Evolutionary conservation across 2,113 vertebrate species (phyloP).

Genomic region (Thunnus thynnus): DNA sequence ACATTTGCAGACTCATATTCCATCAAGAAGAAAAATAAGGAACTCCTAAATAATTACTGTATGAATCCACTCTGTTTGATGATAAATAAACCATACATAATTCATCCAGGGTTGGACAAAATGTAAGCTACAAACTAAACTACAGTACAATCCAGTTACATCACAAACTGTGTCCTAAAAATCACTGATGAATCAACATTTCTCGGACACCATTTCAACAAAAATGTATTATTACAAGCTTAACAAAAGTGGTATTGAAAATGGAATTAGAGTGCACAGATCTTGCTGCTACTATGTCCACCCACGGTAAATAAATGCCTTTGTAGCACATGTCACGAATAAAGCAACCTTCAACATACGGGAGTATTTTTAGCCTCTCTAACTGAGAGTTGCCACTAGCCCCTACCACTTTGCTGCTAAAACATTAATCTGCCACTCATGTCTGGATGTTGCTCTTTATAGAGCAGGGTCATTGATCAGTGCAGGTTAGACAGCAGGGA

Average conservation of each 20-base stretch:
- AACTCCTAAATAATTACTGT: no score
- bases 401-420: conserved; percentile 40
- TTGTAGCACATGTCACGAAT: neutral
- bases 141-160: neutral
- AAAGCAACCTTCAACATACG: neutral
- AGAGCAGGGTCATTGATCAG: conserved; percentile 77
- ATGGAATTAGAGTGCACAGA: no score
- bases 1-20: neutral
- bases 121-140: no score
- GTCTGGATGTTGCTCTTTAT: conserved; percentile 67
- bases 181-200: no score
- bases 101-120: neutral
- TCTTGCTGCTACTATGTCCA: no score
- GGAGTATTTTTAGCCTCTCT: neutral
- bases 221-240: no score
- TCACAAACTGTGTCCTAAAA: no score
- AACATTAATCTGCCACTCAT: conserved; percentile 67
- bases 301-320: no score
- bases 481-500: conserved; percentile 68
- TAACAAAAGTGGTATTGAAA: no score
- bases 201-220: no score
- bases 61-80: neutral
- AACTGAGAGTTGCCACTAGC: neutral
- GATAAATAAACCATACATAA: neutral
- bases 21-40: neutral